Evolutionary conservation across 2,888 invertebrate species (phyloP).

Genomic region (Philonicus albiceps): DNA sequence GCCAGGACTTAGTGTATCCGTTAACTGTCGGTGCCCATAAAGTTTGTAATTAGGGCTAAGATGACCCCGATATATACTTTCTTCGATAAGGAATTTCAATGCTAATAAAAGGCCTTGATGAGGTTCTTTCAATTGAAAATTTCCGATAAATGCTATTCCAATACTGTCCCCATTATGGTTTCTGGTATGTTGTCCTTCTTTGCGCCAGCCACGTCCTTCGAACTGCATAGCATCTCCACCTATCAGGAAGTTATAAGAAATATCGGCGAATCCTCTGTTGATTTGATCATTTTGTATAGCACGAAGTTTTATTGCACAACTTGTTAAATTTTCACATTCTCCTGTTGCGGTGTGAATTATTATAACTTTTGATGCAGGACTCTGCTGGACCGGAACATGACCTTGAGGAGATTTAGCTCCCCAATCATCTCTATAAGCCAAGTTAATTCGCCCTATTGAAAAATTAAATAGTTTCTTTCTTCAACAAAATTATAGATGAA

Average conservation of each 20-base stretch:
- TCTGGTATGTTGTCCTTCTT: conserved; percentile 57
- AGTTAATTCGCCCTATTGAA: neutral
- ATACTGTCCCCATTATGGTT: conserved; percentile 57
- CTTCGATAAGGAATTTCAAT: conserved; percentile 67
- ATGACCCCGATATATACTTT: conserved; percentile 69
- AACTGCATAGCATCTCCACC: conserved; percentile 60
- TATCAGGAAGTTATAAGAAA: conserved; percentile 58
- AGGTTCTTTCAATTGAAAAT: conserved; percentile 56
- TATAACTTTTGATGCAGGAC: neutral
- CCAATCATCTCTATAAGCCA: conserved; percentile 66
- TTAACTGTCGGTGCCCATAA: conserved; percentile 74
- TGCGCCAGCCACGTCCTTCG: conserved; percentile 58
- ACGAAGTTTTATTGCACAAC: conserved; percentile 55
- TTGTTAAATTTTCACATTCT: neutral
- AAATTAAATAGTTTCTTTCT: neutral
- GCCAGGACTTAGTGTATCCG: conserved; percentile 75
- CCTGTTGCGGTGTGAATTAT: neutral
- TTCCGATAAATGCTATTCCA: conserved; percentile 58
- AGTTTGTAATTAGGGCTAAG: conserved; percentile 71
- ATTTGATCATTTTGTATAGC: conserved; percentile 58
- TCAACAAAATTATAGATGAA: neutral
- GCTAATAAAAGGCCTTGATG: conserved; percentile 66
- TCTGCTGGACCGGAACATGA: neutral
- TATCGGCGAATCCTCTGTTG: conserved; percentile 58
- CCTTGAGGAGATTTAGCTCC: conserved; percentile 69